These are phyloP conservation scores for Xenopus borealis DNA, from an alignment of 2,113 vertebrate species.

Conservation along the genomic window DNA sequence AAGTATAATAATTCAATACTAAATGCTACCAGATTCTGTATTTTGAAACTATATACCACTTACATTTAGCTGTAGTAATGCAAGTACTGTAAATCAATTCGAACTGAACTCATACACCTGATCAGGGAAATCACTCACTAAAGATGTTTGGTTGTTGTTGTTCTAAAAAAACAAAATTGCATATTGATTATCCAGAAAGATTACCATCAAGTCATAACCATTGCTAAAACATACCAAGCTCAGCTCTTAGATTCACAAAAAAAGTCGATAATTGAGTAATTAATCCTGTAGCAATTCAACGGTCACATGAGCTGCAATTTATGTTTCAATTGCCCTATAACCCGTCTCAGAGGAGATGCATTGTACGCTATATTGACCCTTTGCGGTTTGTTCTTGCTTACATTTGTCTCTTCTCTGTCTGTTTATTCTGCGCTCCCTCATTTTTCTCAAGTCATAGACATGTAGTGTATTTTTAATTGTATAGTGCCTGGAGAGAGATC, in stretches of 20 bases:
- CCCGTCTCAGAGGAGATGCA: slow-evolving; percentile 26
- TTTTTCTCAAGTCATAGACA: too few relatives aligned
- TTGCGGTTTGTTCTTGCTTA: slow-evolving; percentile 16
- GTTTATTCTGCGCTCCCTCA: background rate
- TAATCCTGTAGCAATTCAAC: slow-evolving; percentile 33
- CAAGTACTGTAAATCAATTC: background rate
- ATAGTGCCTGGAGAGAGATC: too few relatives aligned
- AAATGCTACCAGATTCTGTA: too few relatives aligned
- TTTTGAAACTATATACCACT: background rate
- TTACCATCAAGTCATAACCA: slow-evolving; percentile 38
- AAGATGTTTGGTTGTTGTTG: slow-evolving; percentile 9
- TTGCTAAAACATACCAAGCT: slow-evolving; percentile 27
- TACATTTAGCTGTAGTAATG: background rate
- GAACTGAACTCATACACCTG: background rate
- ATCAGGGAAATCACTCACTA: slow-evolving; percentile 9
- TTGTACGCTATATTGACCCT: slow-evolving; percentile 12
- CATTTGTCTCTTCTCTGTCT: slow-evolving; percentile 18
- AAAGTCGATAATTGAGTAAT: slow-evolving; percentile 35
- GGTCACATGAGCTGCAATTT: slow-evolving; percentile 28
- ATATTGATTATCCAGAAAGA: slow-evolving; percentile 43
- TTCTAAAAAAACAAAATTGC: slow-evolving; percentile 38
- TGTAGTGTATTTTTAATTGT: too few relatives aligned
- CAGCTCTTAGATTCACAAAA: slow-evolving; percentile 12
- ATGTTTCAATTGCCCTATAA: slow-evolving; percentile 16
- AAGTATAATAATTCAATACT: too few relatives aligned